Conservation (phyloP, 2,888 invertebrate genomes). For the Drosophila infuscata region DNA sequence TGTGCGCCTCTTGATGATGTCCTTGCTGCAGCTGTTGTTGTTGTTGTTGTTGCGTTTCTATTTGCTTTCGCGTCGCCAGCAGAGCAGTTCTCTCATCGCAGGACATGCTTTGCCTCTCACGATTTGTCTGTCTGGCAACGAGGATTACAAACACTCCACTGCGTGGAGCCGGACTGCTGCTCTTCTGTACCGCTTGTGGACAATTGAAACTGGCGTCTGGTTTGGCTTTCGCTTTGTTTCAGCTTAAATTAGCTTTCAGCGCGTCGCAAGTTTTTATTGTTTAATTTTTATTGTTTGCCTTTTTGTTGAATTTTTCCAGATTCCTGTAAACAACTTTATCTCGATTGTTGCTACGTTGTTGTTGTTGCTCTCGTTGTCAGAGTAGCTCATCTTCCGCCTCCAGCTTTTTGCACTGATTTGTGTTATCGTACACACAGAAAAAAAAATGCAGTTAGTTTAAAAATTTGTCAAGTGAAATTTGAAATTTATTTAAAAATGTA, state of each 20-base stretch:
- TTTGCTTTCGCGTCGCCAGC: slow-evolving; percentile 45
- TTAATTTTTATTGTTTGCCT: slow-evolving; percentile 64
- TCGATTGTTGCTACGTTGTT: slow-evolving; percentile 28
- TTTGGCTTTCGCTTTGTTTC: slow-evolving; percentile 58
- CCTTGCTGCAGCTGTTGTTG: slow-evolving; percentile 53
- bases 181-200: slow-evolving; percentile 34
- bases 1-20: slow-evolving; percentile 54
- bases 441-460: background rate
- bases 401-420: slow-evolving; percentile 48
- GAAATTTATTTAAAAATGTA: no score
- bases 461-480: background rate
- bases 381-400: slow-evolving; percentile 68
- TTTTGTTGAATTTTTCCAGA: slow-evolving; percentile 52
- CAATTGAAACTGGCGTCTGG: slow-evolving; percentile 62
- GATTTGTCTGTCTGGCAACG: slow-evolving; percentile 29
- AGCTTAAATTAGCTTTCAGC: slow-evolving; percentile 73
- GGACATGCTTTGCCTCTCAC: slow-evolving; percentile 60
- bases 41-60: slow-evolving; percentile 15
- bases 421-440: slow-evolving; percentile 56
- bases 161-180: slow-evolving; percentile 1
- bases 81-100: slow-evolving; percentile 74
- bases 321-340: slow-evolving; percentile 83
- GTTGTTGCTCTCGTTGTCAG: slow-evolving; percentile 28
- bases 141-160: slow-evolving; percentile 62
- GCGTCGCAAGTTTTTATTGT: slow-evolving; percentile 44